Percentiles rank a stretch among this genome's conserved stretches.
Evolutionary conservation across 2,797 vertebrate genomes (phyloP).

Genomic region (Peromyscus nudipes): DNA sequence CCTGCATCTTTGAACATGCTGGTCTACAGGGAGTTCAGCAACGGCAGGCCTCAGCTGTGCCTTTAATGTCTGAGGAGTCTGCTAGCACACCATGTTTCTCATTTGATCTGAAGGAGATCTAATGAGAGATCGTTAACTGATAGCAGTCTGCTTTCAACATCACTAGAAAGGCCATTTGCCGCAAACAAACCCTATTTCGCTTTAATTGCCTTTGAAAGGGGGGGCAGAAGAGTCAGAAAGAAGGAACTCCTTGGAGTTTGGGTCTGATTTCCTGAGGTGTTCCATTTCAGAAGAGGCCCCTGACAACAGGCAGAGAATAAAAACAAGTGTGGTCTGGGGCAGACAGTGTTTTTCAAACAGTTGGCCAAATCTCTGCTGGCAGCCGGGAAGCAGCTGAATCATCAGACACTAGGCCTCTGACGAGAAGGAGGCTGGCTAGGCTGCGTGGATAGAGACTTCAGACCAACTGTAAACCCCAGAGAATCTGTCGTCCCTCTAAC

Average conservation of each 20-base stretch:
- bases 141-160: slow-evolving; percentile 72
- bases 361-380: slow-evolving; percentile 76
- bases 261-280: slow-evolving; percentile 79
- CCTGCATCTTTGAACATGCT: slow-evolving; percentile 68
- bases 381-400: slow-evolving; percentile 74
- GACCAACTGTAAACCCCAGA: slow-evolving; percentile 65
- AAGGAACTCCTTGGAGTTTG: slow-evolving; percentile 61
- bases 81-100: slow-evolving; percentile 49
- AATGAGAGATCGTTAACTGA: slow-evolving; percentile 74
- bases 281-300: slow-evolving; percentile 80
- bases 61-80: slow-evolving; percentile 64
- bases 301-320: slow-evolving; percentile 80
- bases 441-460: slow-evolving; percentile 63
- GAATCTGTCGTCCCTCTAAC: slow-evolving; percentile 62
- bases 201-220: slow-evolving; percentile 73
- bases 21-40: slow-evolving; percentile 38
- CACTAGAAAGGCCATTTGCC: slow-evolving; percentile 59
- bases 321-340: slow-evolving; percentile 76
- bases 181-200: slow-evolving; percentile 67
- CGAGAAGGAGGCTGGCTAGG: slow-evolving; percentile 68
- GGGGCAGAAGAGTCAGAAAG: slow-evolving; percentile 21
- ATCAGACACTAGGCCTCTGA: slow-evolving; percentile 38
- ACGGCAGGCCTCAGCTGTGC: slow-evolving; percentile 36
- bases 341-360: slow-evolving; percentile 82
- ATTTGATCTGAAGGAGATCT: slow-evolving; percentile 67